Evolutionary conservation across 1,140 invertebrate genomes (phyloP).

Genomic region (Drosophila paulistorum): DNA sequence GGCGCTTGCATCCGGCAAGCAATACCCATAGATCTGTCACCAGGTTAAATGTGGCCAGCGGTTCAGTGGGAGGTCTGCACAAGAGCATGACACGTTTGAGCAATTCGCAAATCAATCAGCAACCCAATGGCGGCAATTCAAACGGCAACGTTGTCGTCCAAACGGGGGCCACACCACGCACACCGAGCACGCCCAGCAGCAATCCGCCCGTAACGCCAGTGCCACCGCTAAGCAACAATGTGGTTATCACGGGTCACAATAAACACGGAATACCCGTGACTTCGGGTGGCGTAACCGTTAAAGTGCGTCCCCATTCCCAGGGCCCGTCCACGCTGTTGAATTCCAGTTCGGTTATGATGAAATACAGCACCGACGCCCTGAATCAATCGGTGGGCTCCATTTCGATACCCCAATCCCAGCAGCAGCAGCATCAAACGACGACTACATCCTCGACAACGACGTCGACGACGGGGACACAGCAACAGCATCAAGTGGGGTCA

Average conservation of each 20-base stretch:
- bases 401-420: constrained; percentile 60
- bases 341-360: constrained; percentile 77
- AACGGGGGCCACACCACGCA: constrained; percentile 69
- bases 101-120: constrained; percentile 87
- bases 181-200: constrained; percentile 45
- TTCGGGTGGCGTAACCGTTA: constrained; percentile 87
- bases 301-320: constrained; percentile 84
- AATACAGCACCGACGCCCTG: constrained; percentile 79
- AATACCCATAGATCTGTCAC: constrained; percentile 90
- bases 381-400: constrained; percentile 82
- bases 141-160: constrained; percentile 77
- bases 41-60: constrained; percentile 88
- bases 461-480: neutral
- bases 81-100: constrained; percentile 92
- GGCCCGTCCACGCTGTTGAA: constrained; percentile 83
- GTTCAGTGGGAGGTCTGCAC: constrained; percentile 90
- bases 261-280: constrained; percentile 84
- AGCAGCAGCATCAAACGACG: neutral
- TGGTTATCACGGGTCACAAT: constrained; percentile 83
- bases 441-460: neutral
- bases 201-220: constrained; percentile 80
- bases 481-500: constrained; percentile 22
- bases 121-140: constrained; percentile 70
- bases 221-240: constrained; percentile 80
- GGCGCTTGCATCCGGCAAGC: constrained; percentile 86